Conservation (phyloP, 2,888 invertebrate genomes). For the Pseudococcus jackbeardsleyi region DNA sequence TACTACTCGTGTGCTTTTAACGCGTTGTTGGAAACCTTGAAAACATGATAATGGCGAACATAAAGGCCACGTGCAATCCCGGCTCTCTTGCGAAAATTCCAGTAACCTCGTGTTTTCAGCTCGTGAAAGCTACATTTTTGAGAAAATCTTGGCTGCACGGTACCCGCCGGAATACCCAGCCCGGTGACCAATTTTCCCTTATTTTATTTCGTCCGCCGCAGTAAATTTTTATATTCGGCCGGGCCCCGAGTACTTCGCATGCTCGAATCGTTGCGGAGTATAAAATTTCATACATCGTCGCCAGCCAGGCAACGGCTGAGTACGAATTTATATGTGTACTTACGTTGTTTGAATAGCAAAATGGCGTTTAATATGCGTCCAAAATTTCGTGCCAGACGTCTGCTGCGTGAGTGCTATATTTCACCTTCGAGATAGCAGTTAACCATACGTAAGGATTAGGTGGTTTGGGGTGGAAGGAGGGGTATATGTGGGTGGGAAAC, state of each 20-base stretch:
- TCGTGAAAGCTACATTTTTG: conserved; percentile 49
- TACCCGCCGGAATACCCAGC: neutral
- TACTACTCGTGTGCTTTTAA: conserved; percentile 44
- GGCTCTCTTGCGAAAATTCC: conserved; percentile 7
- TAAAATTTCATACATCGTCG: conserved; percentile 2
- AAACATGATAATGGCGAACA: conserved; percentile 42
- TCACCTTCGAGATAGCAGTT: neutral
- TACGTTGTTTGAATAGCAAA: conserved; percentile 1
- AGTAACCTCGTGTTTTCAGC: conserved; percentile 49
- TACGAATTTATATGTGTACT: neutral
- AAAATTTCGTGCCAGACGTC: neutral
- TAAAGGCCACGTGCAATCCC: conserved; percentile 48
- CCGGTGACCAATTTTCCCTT: conserved; percentile 23
- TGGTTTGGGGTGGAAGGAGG: too few species aligned
- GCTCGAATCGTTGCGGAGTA: neutral
- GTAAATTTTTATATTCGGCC: conserved; percentile 44
- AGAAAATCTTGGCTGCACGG: neutral
- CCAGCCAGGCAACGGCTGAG: neutral
- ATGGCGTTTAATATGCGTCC: neutral
- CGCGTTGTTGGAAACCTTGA: conserved; percentile 41
- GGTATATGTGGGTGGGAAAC: too few species aligned
- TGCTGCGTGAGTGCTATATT: neutral
- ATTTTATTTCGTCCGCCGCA: conserved; percentile 49
- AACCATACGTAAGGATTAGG: too few species aligned
- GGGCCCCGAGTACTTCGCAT: conserved; percentile 5